Conservation (phyloP, 1,140 invertebrate genomes). For the Hylyphantes graminicola region DNA sequence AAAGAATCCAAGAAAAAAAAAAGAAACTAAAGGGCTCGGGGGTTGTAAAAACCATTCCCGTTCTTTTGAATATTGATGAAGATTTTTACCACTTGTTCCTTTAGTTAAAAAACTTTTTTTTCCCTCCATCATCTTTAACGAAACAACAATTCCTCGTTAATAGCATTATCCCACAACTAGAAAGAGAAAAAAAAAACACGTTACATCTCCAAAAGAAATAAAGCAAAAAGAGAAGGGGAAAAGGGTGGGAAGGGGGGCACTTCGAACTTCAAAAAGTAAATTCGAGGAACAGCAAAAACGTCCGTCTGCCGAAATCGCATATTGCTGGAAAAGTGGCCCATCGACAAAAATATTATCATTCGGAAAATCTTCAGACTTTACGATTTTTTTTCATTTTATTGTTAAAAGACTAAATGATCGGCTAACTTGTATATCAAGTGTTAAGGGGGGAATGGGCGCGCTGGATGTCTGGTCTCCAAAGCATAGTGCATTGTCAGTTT, state of each 20-base stretch:
- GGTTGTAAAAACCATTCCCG: conserved; percentile 56
- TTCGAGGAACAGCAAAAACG: conserved; percentile 56
- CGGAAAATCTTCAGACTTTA: no score
- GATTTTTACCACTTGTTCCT: conserved; percentile 59
- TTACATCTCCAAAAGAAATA: background rate
- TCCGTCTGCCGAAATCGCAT: background rate
- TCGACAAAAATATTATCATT: no score
- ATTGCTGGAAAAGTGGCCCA: no score
- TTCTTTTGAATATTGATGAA: conserved; percentile 61
- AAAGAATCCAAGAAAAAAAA: background rate
- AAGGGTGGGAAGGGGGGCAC: conserved; percentile 17
- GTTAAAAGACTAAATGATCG: no score
- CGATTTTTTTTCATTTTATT: no score
- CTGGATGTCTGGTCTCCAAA: no score
- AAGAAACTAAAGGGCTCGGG: conserved; percentile 52
- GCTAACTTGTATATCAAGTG: no score
- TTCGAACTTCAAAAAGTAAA: conserved; percentile 60
- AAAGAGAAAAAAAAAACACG: conserved; percentile 10
- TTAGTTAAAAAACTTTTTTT: conserved; percentile 57
- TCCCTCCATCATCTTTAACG: background rate
- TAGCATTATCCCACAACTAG: conserved; percentile 51
- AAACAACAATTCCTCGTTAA: conserved; percentile 60
- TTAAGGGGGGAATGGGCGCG: no score
- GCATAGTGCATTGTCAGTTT: no score
- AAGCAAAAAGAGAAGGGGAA: conserved; percentile 7